phyloP scores from a whole-genome alignment of 2,888 invertebrate genomes.

The Iphiclides podalirius region DNA sequence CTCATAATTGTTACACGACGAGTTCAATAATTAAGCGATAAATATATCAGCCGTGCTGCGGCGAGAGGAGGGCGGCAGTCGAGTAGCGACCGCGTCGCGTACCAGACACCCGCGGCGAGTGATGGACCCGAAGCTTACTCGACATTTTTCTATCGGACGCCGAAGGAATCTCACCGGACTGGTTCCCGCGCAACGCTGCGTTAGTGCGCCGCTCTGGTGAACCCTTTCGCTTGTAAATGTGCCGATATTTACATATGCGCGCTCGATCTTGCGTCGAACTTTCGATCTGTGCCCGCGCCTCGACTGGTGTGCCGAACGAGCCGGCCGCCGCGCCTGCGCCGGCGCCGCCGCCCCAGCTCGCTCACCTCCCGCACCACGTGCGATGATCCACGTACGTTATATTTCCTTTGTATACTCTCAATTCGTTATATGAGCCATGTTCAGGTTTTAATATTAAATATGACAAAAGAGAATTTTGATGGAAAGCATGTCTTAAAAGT shows the following conservation, averaged over 20 bases:
- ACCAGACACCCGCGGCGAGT: conserved; percentile 67
- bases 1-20: conserved; percentile 75
- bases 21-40: conserved; percentile 79
- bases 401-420: conserved; percentile 17
- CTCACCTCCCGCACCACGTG: conserved; percentile 62
- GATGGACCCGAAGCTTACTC: conserved; percentile 70
- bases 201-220: conserved; percentile 79
- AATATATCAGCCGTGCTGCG: conserved; percentile 66
- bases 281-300: conserved; percentile 74
- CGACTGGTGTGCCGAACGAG: conserved; percentile 56
- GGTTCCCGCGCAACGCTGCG: conserved; percentile 80
- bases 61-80: conserved; percentile 76
- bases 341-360: conserved; percentile 59
- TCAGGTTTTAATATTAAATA: no score
- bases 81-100: conserved; percentile 72
- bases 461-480: no score
- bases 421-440: not conserved
- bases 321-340: conserved; percentile 45
- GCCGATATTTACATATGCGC: conserved; percentile 80
- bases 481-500: no score
- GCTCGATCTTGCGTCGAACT: conserved; percentile 76
- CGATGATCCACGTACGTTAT: conserved; percentile 73
- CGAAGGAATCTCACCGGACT: conserved; percentile 84
- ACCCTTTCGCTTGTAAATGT: conserved; percentile 81
- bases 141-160: conserved; percentile 82